These are phyloP conservation scores for Sitobion miscanthi DNA, from an alignment of 1,140 invertebrate species.

Conservation along the genomic window DNA sequence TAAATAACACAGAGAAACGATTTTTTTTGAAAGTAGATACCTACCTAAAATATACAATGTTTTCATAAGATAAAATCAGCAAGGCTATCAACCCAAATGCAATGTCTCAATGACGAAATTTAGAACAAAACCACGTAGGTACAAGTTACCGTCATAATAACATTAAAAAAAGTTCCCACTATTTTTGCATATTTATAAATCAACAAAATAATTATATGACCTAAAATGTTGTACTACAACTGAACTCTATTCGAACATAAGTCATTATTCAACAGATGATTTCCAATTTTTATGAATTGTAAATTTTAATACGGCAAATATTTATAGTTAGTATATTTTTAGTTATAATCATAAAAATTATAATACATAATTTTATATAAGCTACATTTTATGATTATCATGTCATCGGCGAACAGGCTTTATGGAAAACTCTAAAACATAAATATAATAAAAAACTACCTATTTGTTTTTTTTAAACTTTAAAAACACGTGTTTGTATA, in stretches of 20 bases:
- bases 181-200: background rate
- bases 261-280: too few species aligned
- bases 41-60: too few species aligned
- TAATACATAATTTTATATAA: too few species aligned
- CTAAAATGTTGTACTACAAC: background rate
- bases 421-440: background rate
- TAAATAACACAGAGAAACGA: too few species aligned
- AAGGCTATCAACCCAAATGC: too few species aligned
- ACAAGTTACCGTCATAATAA: background rate
- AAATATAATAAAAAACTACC: background rate
- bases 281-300: too few species aligned
- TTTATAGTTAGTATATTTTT: too few species aligned
- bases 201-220: background rate
- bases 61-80: too few species aligned
- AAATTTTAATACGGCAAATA: too few species aligned
- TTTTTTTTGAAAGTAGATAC: too few species aligned
- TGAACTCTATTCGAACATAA: background rate
- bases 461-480: background rate
- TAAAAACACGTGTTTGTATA: background rate
- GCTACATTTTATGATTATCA: background rate
- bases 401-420: background rate
- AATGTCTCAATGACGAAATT: too few species aligned
- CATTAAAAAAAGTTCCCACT: background rate
- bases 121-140: background rate
- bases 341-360: too few species aligned